phyloP scores from a whole-genome alignment of 2,888 invertebrate genomes.

The Julus scanicus region DNA sequence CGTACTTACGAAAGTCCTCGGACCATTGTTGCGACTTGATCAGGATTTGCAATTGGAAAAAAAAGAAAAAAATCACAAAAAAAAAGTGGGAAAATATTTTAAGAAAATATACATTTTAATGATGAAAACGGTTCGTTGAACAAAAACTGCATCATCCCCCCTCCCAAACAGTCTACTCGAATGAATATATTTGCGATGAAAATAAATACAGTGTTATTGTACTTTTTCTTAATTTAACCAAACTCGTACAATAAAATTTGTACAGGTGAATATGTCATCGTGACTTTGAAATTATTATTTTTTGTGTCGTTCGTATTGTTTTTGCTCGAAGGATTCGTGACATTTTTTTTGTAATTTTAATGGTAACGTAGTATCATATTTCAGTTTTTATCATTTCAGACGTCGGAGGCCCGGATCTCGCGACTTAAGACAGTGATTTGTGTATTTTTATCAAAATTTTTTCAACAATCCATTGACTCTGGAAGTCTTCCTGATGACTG shows the following conservation, averaged over 20 bases:
- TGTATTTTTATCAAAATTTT: too few species aligned
- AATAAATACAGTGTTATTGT: constrained; percentile 50
- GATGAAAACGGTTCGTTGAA: constrained; percentile 22
- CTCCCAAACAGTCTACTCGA: not conserved
- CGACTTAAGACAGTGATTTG: too few species aligned
- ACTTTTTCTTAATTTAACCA: constrained; percentile 51
- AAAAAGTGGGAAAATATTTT: constrained; percentile 42
- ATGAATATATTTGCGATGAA: constrained; percentile 46
- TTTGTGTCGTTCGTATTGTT: too few species aligned
- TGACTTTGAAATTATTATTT: not conserved
- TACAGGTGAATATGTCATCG: constrained; percentile 47
- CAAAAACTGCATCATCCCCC: constrained; percentile 40
- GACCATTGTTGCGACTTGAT: constrained; percentile 19
- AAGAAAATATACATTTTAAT: constrained; percentile 43
- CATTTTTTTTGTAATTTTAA: too few species aligned
- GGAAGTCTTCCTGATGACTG: too few species aligned
- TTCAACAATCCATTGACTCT: too few species aligned
- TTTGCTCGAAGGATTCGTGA: too few species aligned
- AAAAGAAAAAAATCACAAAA: not conserved
- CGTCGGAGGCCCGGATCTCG: too few species aligned
- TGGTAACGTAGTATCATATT: too few species aligned
- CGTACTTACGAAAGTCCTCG: constrained; percentile 23
- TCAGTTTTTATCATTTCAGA: too few species aligned
- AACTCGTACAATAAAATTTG: constrained; percentile 54
- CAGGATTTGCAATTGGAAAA: not conserved